phyloP scores from a whole-genome alignment of 2,113 vertebrate genomes.

The Halcyon senegalensis region DNA sequence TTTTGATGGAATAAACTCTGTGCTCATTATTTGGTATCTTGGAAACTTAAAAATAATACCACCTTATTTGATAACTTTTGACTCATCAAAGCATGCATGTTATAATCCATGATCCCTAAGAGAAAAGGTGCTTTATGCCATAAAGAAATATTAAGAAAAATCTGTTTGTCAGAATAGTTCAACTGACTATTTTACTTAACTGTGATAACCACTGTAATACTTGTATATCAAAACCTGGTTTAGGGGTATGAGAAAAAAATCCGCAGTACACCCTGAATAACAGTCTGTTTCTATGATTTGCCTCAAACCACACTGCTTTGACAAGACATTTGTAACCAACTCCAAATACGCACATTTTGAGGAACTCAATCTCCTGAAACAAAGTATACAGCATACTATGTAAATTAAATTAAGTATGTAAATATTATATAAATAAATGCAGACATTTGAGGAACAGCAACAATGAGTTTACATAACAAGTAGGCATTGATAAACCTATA shows the following conservation, averaged over 20 bases:
- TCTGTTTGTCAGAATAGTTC: neutral
- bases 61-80: neutral
- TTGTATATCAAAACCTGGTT: neutral
- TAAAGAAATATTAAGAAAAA: neutral
- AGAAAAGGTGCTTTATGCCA: neutral
- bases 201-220: neutral
- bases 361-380: neutral
- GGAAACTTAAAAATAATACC: neutral
- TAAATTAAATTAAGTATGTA: neutral
- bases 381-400: neutral
- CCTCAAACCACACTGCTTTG: neutral
- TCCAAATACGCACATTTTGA: neutral
- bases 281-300: neutral
- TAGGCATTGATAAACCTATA: neutral
- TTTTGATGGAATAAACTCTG: constrained; percentile 9
- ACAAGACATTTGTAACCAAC: neutral
- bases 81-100: neutral
- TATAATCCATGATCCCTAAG: neutral
- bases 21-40: neutral
- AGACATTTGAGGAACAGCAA: neutral
- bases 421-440: neutral
- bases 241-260: neutral
- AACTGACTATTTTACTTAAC: neutral
- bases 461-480: neutral
- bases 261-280: neutral